Conservation (phyloP, 2,797 vertebrate genomes). For the Morus bassanus region DNA sequence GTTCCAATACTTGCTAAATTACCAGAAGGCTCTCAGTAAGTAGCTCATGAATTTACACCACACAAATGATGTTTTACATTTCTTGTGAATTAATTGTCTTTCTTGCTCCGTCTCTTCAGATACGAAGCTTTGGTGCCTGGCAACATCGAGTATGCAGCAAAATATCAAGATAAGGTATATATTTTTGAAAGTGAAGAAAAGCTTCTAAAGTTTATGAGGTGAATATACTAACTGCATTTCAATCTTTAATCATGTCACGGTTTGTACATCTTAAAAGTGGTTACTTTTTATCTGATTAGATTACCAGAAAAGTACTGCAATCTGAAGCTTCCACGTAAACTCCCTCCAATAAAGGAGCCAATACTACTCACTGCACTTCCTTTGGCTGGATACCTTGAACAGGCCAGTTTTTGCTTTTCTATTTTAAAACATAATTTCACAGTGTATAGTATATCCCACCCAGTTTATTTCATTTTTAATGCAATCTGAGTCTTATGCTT, state of each 20-base stretch:
- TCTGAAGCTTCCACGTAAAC: constrained; percentile 86
- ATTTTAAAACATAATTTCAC: background rate
- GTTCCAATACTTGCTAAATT: background rate
- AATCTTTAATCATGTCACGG: background rate
- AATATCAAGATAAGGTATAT: constrained; percentile 86
- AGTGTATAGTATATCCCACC: background rate
- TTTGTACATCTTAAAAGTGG: background rate
- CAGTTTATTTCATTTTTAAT: background rate
- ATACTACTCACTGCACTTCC: constrained; percentile 87
- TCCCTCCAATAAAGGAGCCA: constrained; percentile 86
- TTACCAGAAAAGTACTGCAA: constrained; percentile 86
- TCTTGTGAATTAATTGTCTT: background rate
- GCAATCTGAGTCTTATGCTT: background rate
- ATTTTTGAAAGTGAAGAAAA: constrained; percentile 87
- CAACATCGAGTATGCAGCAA: constrained; percentile 80
- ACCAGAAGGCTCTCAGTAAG: background rate
- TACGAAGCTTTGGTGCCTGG: constrained; percentile 91
- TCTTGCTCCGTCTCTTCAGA: constrained; percentile 68
- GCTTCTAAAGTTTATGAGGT: constrained; percentile 90
- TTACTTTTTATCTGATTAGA: constrained; percentile 72
- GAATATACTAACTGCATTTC: constrained; percentile 19
- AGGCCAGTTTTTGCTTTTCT: constrained; percentile 76
- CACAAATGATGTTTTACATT: background rate
- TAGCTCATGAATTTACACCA: background rate
- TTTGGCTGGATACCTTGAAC: constrained; percentile 91